Evolutionary conservation across 2,113 vertebrate species (phyloP), one percentile per base, ranked within the genome.

Genomic region (Datnioides undecimradiatus): DNA sequence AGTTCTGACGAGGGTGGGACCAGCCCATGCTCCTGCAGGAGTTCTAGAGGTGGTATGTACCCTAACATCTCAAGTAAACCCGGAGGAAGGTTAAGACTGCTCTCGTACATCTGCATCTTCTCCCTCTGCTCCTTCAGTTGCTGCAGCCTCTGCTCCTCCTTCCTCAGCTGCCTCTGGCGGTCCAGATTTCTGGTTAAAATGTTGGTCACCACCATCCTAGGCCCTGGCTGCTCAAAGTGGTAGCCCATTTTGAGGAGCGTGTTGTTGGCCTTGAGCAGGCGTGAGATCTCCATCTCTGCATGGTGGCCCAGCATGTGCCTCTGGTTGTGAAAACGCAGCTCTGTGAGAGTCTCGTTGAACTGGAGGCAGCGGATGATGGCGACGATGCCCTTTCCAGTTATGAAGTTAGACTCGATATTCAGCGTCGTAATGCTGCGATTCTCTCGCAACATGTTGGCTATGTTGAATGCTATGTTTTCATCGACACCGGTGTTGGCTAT

Each of bases 281-380:
- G 95, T 11, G 98, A 92, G 0, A 99, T 97, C 87, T 99, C 98
- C 96, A 97, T 99, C 85, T 99, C 98, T 0, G 98, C 95, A 0
- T 99, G 97, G 87, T 99, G 98, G 67, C 98, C 98, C 84, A 99
- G 86, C 97, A 99, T 96, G 91, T 97, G 96, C n/a, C 98, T 92
- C 89, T 99, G 98, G 82, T 99, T 99, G 94, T 99, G 98, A 68
- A 99, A 99, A n/a, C 98, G 96, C 29, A 99, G 93, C 85, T 99
- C 98, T 0, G 95, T 97, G 34, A 99, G 94, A 0, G 95, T 96
- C 93, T 99, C 98, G 0, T 99, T 99, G 90, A 97, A 99, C 82
- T 99, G 98, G 34, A 99, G 96, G 85, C 98, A 99, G 11, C 98
- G 94, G 91, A 99, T 93, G 84, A 99, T 96, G 55, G 98, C 97